Conservation (phyloP, 2,888 invertebrate genomes). For the Laothoe populi region DNA sequence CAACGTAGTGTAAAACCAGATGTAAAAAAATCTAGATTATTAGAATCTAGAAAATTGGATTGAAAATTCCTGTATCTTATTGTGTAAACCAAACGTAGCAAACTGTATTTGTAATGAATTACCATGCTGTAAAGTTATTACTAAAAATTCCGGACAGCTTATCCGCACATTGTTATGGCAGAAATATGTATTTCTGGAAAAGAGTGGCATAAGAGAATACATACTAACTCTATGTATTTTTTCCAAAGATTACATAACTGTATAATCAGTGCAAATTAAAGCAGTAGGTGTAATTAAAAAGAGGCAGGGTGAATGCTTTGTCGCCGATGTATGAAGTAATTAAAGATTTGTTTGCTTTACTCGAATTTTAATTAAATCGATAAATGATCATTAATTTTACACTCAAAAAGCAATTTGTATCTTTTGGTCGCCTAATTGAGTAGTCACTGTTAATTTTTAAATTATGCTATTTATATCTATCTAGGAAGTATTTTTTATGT, state of each 20-base stretch:
- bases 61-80: no score
- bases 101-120: no score
- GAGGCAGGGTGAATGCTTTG: conserved; percentile 11
- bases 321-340: conserved; percentile 36
- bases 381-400: conserved; percentile 55
- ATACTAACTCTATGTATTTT: no score
- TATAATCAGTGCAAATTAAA: conserved; percentile 9
- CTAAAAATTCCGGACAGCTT: no score
- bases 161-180: no score
- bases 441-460: conserved; percentile 35
- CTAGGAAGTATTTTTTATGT: neutral
- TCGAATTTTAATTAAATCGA: conserved; percentile 44
- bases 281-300: conserved; percentile 15
- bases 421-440: conserved; percentile 51
- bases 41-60: no score
- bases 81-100: no score
- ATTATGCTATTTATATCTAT: conserved; percentile 25
- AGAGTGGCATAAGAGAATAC: no score
- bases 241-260: neutral
- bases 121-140: no score
- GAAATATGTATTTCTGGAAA: neutral
- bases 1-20: no score
- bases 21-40: no score
- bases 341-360: conserved; percentile 37
- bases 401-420: conserved; percentile 57